Evolutionary conservation across 2,888 invertebrate genomes (phyloP).

Genomic region (Drosophila mercatorum): DNA sequence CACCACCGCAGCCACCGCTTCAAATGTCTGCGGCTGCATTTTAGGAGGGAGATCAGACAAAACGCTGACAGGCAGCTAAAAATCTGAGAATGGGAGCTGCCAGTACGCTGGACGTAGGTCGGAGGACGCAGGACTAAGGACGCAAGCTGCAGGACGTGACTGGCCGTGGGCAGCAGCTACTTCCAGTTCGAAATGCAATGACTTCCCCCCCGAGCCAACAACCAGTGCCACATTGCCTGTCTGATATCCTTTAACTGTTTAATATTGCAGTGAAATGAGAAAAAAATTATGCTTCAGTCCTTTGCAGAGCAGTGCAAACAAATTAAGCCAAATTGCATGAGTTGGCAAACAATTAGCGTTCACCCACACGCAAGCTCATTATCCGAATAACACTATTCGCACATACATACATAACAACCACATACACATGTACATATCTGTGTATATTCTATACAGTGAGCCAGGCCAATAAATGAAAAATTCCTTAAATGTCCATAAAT

Average conservation of each 20-base stretch:
- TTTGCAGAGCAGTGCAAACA: constrained; percentile 46
- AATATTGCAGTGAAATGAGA: constrained; percentile 62
- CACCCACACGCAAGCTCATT: constrained; percentile 19
- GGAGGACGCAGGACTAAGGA: background rate
- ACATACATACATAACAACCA: background rate
- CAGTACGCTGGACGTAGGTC: constrained; percentile 10
- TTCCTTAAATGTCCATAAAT: constrained; percentile 66
- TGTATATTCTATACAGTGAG: background rate
- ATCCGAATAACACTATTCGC: constrained; percentile 15
- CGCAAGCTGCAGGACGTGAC: constrained; percentile 24
- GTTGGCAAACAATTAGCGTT: constrained; percentile 56
- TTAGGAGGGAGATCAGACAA: constrained; percentile 53
- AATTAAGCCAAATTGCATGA: constrained; percentile 56
- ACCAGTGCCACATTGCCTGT: constrained; percentile 40
- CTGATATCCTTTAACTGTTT: constrained; percentile 72
- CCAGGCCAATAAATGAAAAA: constrained; percentile 65
- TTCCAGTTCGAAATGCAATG: constrained; percentile 28
- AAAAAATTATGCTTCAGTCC: constrained; percentile 25
- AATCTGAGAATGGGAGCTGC: constrained; percentile 31
- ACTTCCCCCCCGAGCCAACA: constrained; percentile 16
- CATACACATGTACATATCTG: background rate
- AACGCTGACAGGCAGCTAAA: constrained; percentile 56
- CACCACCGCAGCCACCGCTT: constrained; percentile 36
- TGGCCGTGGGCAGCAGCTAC: constrained; percentile 27
- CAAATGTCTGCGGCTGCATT: constrained; percentile 60